Evolutionary conservation across 2,888 invertebrate genomes (phyloP).

Genomic region (Aspidiotus rigidus): DNA sequence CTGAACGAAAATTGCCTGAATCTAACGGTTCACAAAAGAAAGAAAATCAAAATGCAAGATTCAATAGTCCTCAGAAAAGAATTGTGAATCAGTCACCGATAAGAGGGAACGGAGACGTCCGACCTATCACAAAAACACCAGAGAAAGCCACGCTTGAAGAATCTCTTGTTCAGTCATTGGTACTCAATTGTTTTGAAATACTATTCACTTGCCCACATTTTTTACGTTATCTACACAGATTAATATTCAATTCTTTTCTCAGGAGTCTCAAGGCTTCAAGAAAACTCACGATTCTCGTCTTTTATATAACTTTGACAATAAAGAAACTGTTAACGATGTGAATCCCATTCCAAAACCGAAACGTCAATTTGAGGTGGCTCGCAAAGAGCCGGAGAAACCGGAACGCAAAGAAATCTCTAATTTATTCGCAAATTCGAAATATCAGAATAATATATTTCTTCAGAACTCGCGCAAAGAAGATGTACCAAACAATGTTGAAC

Average conservation of each 20-base stretch:
- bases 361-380: neutral
- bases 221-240: neutral
- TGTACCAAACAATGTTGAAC: neutral
- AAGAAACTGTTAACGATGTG: neutral
- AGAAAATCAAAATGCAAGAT: neutral
- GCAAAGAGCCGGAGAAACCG: neutral
- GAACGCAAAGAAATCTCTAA: slow-evolving; percentile 9
- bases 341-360: neutral
- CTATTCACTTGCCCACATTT: neutral
- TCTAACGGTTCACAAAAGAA: neutral
- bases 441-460: slow-evolving; percentile 7
- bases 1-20: too few species aligned
- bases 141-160: slow-evolving; percentile 6
- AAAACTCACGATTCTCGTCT: slow-evolving; percentile 23
- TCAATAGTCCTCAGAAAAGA: neutral
- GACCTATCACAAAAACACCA: neutral
- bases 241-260: neutral
- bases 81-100: neutral
- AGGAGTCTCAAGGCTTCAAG: slow-evolving; percentile 28
- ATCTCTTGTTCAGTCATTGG: slow-evolving; percentile 18
- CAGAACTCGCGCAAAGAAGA: slow-evolving; percentile 5
- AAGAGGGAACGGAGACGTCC: neutral
- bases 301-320: slow-evolving; percentile 22
- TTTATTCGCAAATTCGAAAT: neutral
- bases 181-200: neutral